These are phyloP conservation scores for Helleia helle DNA, from an alignment of 2,888 invertebrate species.

Conservation along the genomic window DNA sequence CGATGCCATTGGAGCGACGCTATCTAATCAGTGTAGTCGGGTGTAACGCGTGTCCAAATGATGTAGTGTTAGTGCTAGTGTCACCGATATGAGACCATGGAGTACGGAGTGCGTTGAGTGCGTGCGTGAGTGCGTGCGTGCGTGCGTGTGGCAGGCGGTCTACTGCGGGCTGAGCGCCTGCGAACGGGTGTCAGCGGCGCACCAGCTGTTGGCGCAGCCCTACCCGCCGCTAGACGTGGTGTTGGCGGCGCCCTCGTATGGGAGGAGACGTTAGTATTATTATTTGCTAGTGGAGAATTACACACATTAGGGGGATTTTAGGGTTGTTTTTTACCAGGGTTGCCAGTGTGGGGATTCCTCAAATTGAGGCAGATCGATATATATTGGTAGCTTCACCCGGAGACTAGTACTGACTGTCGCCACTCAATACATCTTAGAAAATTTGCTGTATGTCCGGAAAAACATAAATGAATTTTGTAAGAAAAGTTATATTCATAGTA, in stretches of 20 bases:
- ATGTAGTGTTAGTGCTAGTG: neutral
- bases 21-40: slow-evolving; percentile 30
- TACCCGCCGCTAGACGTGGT: slow-evolving; percentile 53
- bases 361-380: too few species aligned
- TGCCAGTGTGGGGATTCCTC: too few species aligned
- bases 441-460: too few species aligned
- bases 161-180: slow-evolving; percentile 47
- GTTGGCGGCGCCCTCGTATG: slow-evolving; percentile 45
- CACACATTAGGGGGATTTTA: too few species aligned
- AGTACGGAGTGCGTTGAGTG: too few species aligned
- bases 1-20: slow-evolving; percentile 40
- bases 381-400: too few species aligned
- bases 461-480: too few species aligned
- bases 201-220: slow-evolving; percentile 42
- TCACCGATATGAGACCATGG: neutral
- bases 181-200: slow-evolving; percentile 38
- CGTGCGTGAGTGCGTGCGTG: slow-evolving; percentile 43
- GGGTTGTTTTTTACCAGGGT: too few species aligned
- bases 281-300: too few species aligned
- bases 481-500: too few species aligned
- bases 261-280: slow-evolving; percentile 50
- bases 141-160: slow-evolving; percentile 45
- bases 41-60: slow-evolving; percentile 25
- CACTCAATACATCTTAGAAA: too few species aligned
- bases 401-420: too few species aligned